phyloP scores from a whole-genome alignment of 2,113 vertebrate genomes.

The Arenaria interpres region DNA sequence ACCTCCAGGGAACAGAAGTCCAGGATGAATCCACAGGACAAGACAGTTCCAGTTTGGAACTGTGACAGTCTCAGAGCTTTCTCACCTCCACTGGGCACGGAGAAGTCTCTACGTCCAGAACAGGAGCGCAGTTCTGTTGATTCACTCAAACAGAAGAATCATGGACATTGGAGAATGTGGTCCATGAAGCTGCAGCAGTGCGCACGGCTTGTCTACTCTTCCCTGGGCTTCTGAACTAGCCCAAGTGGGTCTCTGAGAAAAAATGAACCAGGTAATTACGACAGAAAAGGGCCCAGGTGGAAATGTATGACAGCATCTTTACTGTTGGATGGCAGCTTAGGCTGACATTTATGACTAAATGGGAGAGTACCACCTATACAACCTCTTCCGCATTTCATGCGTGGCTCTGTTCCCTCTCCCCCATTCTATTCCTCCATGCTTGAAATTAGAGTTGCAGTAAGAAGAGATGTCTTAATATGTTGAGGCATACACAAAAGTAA shows the following conservation, averaged over 20 bases:
- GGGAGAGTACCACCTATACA: background rate
- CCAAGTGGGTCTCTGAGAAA: background rate
- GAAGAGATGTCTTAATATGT: background rate
- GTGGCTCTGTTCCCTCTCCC: rapidly evolving
- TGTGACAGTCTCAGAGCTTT: background rate
- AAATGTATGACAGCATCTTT: background rate
- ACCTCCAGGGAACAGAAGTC: background rate
- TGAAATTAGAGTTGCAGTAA: background rate
- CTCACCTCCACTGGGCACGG: background rate
- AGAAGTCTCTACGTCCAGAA: background rate
- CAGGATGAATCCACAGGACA: background rate
- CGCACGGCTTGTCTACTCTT: rapidly evolving
- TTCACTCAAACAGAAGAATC: rapidly evolving
- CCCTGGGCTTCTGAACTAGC: background rate
- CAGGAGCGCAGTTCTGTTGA: rapidly evolving
- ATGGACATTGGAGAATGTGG: background rate
- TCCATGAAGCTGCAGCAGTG: background rate
- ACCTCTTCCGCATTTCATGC: background rate
- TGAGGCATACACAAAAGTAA: background rate
- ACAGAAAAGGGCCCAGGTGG: background rate
- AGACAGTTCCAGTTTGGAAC: background rate
- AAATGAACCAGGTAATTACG: background rate
- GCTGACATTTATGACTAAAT: background rate
- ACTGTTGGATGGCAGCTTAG: background rate
- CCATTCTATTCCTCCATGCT: background rate